phyloP scores from a whole-genome alignment of 2,797 vertebrate species.

The Brachymystax lenok region DNA sequence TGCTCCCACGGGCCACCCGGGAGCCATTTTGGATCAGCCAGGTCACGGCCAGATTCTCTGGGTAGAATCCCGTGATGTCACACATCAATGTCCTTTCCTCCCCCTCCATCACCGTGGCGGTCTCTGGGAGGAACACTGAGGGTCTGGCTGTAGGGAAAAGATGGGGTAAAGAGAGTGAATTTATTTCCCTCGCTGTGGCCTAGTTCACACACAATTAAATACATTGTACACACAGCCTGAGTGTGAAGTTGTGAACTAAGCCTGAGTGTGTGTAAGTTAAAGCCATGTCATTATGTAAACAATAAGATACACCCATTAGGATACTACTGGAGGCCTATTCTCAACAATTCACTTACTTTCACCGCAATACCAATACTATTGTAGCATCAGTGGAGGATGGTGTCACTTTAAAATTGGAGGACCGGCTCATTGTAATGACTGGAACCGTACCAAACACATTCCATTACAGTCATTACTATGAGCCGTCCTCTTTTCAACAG shows the following conservation, averaged over 20 bases:
- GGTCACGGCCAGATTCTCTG: conserved; percentile 49
- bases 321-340: neutral
- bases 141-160: conserved; percentile 56
- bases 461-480: neutral
- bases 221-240: neutral
- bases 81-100: conserved; percentile 66
- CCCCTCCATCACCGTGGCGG: conserved; percentile 44
- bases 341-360: neutral
- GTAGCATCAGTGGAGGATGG: too few species aligned
- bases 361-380: too few species aligned
- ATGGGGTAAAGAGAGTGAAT: neutral
- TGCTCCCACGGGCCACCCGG: neutral
- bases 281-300: neutral
- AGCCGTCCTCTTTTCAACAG: neutral
- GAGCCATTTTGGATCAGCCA: conserved; percentile 56
- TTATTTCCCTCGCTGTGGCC: neutral
- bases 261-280: neutral
- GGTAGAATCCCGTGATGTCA: conserved; percentile 66
- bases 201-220: neutral
- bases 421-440: neutral
- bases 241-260: neutral
- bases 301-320: neutral
- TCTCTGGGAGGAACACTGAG: conserved; percentile 51
- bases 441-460: neutral
- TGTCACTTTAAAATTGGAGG: neutral